Evolutionary conservation across 2,888 invertebrate genomes (phyloP), one percentile per base, ranked within the genome.

Genomic region (Spilarctia lutea): DNA sequence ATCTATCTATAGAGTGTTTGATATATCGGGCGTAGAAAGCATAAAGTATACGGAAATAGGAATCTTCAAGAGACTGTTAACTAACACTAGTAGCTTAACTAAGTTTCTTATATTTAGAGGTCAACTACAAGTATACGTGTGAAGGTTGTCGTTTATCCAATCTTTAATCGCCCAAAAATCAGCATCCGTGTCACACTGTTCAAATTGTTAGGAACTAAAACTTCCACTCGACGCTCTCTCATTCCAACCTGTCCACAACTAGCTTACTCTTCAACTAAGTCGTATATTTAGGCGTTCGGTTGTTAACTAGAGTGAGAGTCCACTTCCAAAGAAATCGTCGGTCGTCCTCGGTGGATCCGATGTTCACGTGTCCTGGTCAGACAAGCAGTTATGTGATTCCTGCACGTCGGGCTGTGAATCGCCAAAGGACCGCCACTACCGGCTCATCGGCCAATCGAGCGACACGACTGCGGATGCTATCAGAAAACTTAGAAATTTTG

Each of bases 291-390:
- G 93, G 89, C 83, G 76, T 83, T 79, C 73, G 80, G 78, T 91
- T 94, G 87, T 89, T 87, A 80, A 90, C 93, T 94, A 95, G 94
- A 95, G 94, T 94, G 94, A 85, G 85, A 89, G 88, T 87, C 80
- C 83, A 60, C 75, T 83, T 76, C 80, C 86, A 20, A 89, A 89
- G 80, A 72, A 79, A 68, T 83, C 88, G 60, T 79, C 88, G 83
- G 56, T 83, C 87, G 84, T 87, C 79, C 82, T 89, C 87, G 79
- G 87, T 77, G 78, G 85, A 56, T 52, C 87, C 75, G 48, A 78
- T 63, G 87, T 88, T 76, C 71, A 73, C 52, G 75, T 81, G 35
- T 79, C 85, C 8, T 79, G 82, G 80, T 74, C 75, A 48, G n/a
- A 73, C 45, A 74, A 70, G 11, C 39, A 74, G 52, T 0, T 83